Percentiles rank a stretch among this genome's conserved stretches.
These are phyloP conservation scores for Phylloscopus collybita DNA, from an alignment of 2,797 vertebrate species.

Conservation along the genomic window DNA sequence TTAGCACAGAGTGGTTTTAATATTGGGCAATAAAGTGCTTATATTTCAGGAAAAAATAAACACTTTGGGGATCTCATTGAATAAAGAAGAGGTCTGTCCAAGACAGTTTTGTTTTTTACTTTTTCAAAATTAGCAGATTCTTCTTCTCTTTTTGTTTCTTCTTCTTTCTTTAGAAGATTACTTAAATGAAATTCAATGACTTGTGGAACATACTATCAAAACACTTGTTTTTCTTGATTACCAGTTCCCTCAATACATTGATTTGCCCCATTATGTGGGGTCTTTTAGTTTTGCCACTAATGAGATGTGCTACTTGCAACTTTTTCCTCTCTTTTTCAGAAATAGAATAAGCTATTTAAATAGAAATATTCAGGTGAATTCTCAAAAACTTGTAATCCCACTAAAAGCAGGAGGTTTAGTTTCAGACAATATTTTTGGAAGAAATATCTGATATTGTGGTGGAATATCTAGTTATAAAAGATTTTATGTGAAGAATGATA, in stretches of 20 bases:
- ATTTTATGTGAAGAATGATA: neutral
- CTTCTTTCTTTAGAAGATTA: neutral
- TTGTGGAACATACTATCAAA: slow-evolving; percentile 5
- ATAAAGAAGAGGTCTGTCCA: neutral
- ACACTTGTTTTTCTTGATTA: slow-evolving; percentile 55
- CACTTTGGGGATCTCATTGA: neutral
- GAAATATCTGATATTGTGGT: neutral
- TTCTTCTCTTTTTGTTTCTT: neutral
- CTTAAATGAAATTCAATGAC: slow-evolving; percentile 15
- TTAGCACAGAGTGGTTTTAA: neutral
- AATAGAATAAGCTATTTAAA: slow-evolving; percentile 26
- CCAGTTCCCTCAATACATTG: slow-evolving; percentile 32
- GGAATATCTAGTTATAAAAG: neutral
- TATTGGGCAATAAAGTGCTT: neutral
- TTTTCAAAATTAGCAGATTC: neutral
- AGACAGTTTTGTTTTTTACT: neutral
- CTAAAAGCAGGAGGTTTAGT: neutral
- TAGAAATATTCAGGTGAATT: neutral
- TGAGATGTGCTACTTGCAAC: neutral
- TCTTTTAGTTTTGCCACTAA: neutral
- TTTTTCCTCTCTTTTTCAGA: slow-evolving; percentile 13
- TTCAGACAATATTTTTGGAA: neutral
- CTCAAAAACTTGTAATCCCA: neutral
- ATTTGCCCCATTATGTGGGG: slow-evolving; percentile 8
- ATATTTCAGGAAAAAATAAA: neutral